Base-by-base conservation (phyloP, 2,113 vertebrate species). In the Apus apus region DNA sequence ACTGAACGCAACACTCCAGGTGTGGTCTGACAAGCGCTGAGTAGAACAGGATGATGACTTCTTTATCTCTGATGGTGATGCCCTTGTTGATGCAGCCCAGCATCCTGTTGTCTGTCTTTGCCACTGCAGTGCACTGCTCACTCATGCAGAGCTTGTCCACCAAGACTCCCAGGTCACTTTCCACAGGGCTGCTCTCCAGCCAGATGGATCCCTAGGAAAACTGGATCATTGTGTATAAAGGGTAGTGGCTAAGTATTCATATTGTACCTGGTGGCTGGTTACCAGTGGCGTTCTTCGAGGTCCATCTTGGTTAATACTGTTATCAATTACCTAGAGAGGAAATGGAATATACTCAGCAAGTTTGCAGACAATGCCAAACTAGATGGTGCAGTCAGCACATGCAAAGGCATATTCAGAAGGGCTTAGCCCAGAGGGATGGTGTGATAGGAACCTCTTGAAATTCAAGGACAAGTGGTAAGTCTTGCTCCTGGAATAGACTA, bases 331-430 rank as follows among this genome's bases (percentile, higher is more conserved):
- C 48, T 48, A 48, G 48, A 48, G 48, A 48, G 48, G 20, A 48
- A 19, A 48, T n/a, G 12, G 18, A 51, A 45, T 60, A 8, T 0
- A 1, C 15, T 68, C 19, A 23, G 7, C 30, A 56, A 22, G 5
- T 65, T 67, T 56, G 30, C 36, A 34, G 45, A 15, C 60, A 65
- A 0, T 20, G 7, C 32, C 4, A 1, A 27, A 15, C 29, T 36
- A 5, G 4, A 13, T 18, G 6, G 7, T 38, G 19, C 27, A 58
- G 29, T 36, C n/a, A 17, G 3, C 46, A 19, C 0, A 0, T 0
- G 1, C 1, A 5, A 38, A 87, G 27, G 15, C 0, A 0, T 30
- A 23, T 60, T 85, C 15, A 17, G 15, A 51, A 32, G 36, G 29
- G 30, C 25, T 34, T 38, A 48, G 11, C 17, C 60, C 73, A 29